phyloP scores from a whole-genome alignment of 2,113 vertebrate genomes.

The Podarcis raffonei region DNA sequence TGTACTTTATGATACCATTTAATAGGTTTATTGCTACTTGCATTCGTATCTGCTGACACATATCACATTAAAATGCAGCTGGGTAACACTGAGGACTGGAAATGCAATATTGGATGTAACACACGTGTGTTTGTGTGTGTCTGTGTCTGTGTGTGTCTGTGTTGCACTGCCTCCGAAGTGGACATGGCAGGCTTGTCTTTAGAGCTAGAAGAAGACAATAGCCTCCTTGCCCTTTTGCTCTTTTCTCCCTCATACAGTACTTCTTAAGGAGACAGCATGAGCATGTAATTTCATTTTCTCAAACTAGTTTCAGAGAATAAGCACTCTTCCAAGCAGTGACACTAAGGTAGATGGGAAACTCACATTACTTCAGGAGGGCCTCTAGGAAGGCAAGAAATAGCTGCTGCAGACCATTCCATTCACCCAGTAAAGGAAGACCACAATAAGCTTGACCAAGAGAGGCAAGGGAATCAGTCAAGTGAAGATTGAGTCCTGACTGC shows the following conservation, averaged over 20 bases:
- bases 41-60: background rate
- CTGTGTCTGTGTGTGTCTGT: no score
- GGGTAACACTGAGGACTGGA: background rate
- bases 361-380: background rate
- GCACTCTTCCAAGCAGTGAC: background rate
- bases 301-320: background rate
- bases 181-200: background rate
- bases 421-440: background rate
- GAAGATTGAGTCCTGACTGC: background rate
- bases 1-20: background rate
- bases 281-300: background rate
- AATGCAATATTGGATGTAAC: background rate
- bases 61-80: background rate
- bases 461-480: background rate
- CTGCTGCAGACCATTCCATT: background rate
- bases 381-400: background rate
- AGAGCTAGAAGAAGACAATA: background rate
- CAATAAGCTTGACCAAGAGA: background rate
- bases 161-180: background rate
- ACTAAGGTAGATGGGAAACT: background rate
- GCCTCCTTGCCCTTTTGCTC: background rate
- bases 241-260: background rate
- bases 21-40: background rate
- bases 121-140: no score
- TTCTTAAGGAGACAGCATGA: background rate